Evolutionary conservation across 2,113 vertebrate genomes (phyloP), one percentile per base, ranked within the genome.

Genomic region (Himantopus leucocephalus): DNA sequence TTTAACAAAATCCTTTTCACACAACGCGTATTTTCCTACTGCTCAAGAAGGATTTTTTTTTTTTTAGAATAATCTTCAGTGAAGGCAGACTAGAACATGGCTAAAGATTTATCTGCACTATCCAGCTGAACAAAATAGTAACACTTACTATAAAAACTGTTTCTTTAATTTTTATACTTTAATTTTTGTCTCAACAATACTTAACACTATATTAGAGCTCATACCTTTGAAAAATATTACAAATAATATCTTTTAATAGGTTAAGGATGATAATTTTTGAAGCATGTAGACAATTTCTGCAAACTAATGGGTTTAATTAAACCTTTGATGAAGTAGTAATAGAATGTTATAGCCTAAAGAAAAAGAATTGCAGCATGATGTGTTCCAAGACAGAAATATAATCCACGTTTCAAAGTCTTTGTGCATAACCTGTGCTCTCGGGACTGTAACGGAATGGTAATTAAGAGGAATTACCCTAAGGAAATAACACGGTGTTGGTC

Each of bases 241-340:
- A 92, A 80, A 64, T 58, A 88, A 26, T 21, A 55, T 73, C 2
- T 70, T 92, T 78, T 72, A 96, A n/a, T 50, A 92, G 48, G 43
- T 55, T 81, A 84, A 77, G 30, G 23, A 91, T 71, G 32, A 67
- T 74, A 43, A 78, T 53, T 91, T 88, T 93, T 84, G 48, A 94
- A 92, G 48, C 39, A 86, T 12, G 35, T 41, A 93, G 43, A 81
- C 34, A 53, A 78, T 85, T 81, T 75, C 55, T 91, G 76, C 68
- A 84, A 95, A 92, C 88, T 87, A 91, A 94, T 56, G 76, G 48
- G 52, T 91, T 96, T 96, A 91, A 95, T 95, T 91, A 92, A 94
- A 95, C 55, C 21, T 96, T 64, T 81, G 72, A 95, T 92, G 80
- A 96, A 96, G 79, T 14, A 81, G 70, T 91, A 94, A 92, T 86